These are phyloP conservation scores for Slavum lentiscoides DNA, from an alignment of 2,888 invertebrate species.

Conservation along the genomic window DNA sequence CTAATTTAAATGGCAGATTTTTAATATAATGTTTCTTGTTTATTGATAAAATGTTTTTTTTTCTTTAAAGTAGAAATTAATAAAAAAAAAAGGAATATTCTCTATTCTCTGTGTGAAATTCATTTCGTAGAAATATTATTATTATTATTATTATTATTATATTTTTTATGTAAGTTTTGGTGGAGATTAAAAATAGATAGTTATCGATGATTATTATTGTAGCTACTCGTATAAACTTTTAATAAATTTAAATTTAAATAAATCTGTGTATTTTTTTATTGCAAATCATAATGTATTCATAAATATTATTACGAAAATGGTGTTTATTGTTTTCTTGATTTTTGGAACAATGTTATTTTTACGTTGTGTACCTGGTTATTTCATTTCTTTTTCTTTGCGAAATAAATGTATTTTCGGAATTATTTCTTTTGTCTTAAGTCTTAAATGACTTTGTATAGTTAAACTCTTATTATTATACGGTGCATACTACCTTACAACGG, in stretches of 20 bases:
- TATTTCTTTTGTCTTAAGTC: constrained; percentile 8
- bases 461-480: neutral
- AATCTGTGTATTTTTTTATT: no score
- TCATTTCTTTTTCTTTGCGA: neutral
- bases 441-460: neutral
- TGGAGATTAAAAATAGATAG: neutral
- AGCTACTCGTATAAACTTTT: no score
- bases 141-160: neutral
- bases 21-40: neutral
- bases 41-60: constrained; percentile 9
- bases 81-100: neutral
- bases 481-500: neutral
- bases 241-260: no score
- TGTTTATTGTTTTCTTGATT: neutral
- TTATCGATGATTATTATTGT: neutral
- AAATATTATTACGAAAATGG: neutral
- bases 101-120: neutral
- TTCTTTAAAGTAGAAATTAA: neutral
- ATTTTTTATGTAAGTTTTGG: neutral
- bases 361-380: neutral
- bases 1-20: constrained; percentile 12
- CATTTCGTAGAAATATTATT: neutral
- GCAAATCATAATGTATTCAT: no score
- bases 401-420: neutral
- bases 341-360: neutral